Evolutionary conservation across 2,888 invertebrate genomes (phyloP), one percentile per base, ranked within the genome.

Genomic region (Euphydryas editha): DNA sequence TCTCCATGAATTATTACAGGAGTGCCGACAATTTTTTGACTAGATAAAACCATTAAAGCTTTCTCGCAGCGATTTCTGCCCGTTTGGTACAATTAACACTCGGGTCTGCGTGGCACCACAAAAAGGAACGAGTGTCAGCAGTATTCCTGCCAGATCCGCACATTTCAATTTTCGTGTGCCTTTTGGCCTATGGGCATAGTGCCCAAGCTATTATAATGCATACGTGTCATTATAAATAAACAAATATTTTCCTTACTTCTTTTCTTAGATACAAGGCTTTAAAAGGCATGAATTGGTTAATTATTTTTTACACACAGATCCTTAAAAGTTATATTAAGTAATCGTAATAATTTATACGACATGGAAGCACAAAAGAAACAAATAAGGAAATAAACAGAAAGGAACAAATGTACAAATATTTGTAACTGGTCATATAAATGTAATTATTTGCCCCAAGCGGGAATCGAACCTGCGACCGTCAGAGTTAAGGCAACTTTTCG

Each of bases 31-130:
- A 76, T 81, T 73, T 79, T 79, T 72, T 75, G 75, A 64, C 71
- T 69, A 74, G 75, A 78, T 80, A 78, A 80, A 81, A 79, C 76
- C 76, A 75, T 75, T 71, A 76, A 74, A 74, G 73, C 72, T 69
- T 70, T 72, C 69, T 65, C 75, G 69, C 73, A 72, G 70, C 68
- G 70, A 70, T 68, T 74, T 68, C 69, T 68, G 67, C 76, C 59
- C 74, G 73, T 77, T 76, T 75, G 74, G 76, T 73, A 76, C 77
- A 78, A 83, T 84, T 83, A 83, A 78, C 78, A 77, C 73, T 76
- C 69, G 67, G 73, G 74, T 78, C 74, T 73, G 75, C 67, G 78
- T 76, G 66, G 65, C 73, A 72, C 70, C 64, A 73, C 77, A 81
- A 77, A 75, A 78, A 79, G 68, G 74, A 76, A 77, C 76, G 75